Base-by-base conservation (phyloP, 1,140 invertebrate genomes). In the Calosoma granatense region DNA sequence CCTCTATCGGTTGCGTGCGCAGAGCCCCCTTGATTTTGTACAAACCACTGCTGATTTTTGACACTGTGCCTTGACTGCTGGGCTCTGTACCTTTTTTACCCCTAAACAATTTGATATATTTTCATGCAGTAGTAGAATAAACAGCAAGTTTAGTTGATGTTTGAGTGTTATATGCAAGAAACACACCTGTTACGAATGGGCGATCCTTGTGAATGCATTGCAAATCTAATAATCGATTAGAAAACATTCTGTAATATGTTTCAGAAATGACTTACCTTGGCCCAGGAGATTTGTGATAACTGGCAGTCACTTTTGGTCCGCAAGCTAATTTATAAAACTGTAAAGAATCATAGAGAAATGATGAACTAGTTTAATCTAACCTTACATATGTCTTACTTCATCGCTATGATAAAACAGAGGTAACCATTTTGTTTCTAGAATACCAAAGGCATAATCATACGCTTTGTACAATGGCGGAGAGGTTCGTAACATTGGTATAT, bases 341-440 rank as follows among this genome's bases (percentile, higher is more conserved):
- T 60, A 78, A 78, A 52, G 63, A 23, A 59, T 60, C 51, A 58
- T 56, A 39, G 26, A 56, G 60, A 61, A 60, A 22, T 61, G 60
- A 53, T 47, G 15, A 58, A 51, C 54, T 56, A 22, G 51, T 39
- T 36, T 39, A 26, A 47, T 41, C 60, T 56, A 63, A 6, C 14
- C 22, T 56, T 54, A n/a, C 19, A 20, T 36, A 36, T 9, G 6
- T 36, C 66, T 73, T 75, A 90, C 87, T 73, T 89, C 83, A 71
- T 87, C 85, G 70, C 88, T 90, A 64, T 90, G 87, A 71, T 90
- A 82, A 74, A 92, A 93, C 61, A 83, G 77, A 21, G 87, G 85
- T 56, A 89, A 76, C 72, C 86, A 87, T 58, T 81, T 79, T 59
- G 81, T 82, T 71, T 92, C 89, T 57, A 94, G 73, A 1, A 85